These are phyloP conservation scores for Dysidea cf. avara DNA, from an alignment of 37 sponge, comb jelly and placozoan species.

Conservation along the genomic window DNA sequence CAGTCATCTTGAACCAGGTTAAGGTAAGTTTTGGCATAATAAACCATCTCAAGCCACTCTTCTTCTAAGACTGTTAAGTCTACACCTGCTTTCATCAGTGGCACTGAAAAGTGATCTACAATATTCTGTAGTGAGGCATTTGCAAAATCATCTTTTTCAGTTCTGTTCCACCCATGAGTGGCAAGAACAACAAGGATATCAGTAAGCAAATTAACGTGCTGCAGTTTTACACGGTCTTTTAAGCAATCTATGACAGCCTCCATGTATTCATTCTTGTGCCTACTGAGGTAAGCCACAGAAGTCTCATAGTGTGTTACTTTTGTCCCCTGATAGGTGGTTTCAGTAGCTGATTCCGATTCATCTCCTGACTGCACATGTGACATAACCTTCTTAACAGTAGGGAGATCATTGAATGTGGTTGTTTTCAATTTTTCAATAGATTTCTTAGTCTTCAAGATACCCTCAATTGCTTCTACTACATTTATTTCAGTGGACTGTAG, in stretches of 20 bases:
- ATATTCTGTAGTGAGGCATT: too few relatives aligned
- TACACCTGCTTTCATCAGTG: too few relatives aligned
- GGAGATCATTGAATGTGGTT: slow-evolving; percentile 24
- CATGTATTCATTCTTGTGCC: too few relatives aligned
- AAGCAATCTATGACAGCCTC: too few relatives aligned
- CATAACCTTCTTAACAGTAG: slow-evolving; percentile 50
- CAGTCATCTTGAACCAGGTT: too few relatives aligned
- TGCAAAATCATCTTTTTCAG: too few relatives aligned
- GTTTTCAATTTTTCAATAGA: slow-evolving; percentile 30
- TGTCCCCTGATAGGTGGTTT: slow-evolving; percentile 22
- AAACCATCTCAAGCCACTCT: too few relatives aligned
- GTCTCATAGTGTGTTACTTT: slow-evolving; percentile 20
- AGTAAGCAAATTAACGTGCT: slow-evolving; percentile 31
- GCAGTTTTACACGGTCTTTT: slow-evolving; percentile 19
- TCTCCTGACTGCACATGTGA: not conserved
- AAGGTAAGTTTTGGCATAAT: too few relatives aligned
- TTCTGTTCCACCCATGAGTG: too few relatives aligned
- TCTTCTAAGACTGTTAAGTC: too few relatives aligned
- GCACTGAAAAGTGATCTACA: too few relatives aligned
- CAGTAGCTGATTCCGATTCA: not conserved
- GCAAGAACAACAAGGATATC: slow-evolving; percentile 14
- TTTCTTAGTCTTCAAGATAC: slow-evolving; percentile 37
- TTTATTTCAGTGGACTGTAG: slow-evolving; percentile 42
- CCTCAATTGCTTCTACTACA: slow-evolving; percentile 12
- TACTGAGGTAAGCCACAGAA: slow-evolving; percentile 27